A percentile compares a stretch with the other conserved stretches of the same genome.
phyloP scores from a whole-genome alignment of 2,797 vertebrate species.

The Tenualosa ilisha region DNA sequence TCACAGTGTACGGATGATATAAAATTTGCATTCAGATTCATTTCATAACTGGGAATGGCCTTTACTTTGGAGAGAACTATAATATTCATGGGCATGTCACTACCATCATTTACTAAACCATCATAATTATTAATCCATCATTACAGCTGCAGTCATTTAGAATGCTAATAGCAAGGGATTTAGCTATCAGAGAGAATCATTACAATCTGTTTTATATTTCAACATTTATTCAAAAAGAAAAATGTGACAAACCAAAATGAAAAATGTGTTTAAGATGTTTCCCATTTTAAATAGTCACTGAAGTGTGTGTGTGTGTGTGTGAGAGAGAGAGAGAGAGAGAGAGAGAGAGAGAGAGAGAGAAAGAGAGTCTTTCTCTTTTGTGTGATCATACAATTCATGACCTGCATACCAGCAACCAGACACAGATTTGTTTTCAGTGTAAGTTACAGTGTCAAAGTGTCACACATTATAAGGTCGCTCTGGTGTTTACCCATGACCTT shows the following conservation, averaged over 20 bases:
- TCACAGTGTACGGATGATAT: neutral
- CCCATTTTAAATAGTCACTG: too few species aligned
- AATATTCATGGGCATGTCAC: neutral
- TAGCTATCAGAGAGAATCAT: neutral
- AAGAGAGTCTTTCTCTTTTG: neutral
- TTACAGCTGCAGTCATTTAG: neutral
- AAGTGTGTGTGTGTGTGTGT: constrained; percentile 26
- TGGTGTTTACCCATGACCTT: neutral
- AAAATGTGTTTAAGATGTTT: too few species aligned
- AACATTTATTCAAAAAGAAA: neutral
- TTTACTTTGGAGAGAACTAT: neutral
- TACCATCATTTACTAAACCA: neutral
- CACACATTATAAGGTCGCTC: neutral
- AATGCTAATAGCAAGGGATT: neutral
- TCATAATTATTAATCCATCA: neutral
- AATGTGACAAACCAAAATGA: too few species aligned
- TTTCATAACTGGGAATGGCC: neutral
- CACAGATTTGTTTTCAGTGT: neutral
- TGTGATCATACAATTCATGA: neutral
- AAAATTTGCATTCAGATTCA: neutral
- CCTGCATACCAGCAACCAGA: neutral
- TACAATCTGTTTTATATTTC: neutral
- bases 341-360: neutral
- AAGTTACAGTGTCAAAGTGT: neutral
- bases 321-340: neutral